Conservation (phyloP, 2,888 invertebrate species). For the Zygaena filipendulae region DNA sequence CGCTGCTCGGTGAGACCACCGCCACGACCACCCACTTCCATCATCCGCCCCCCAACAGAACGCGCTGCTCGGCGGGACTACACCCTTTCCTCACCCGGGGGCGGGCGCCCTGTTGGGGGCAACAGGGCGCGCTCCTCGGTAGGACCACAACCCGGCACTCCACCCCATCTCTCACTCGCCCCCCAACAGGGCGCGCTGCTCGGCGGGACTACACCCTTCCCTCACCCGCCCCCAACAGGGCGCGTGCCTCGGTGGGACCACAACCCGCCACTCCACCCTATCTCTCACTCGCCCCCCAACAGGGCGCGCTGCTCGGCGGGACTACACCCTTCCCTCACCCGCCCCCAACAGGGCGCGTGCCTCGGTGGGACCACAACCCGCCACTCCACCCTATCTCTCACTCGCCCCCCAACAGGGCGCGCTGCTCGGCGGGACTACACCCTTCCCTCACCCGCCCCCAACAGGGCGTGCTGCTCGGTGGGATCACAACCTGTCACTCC, state of each 20-base stretch:
- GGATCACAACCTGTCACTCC: slow-evolving; percentile 16
- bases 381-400: too few species aligned
- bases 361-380: slow-evolving; percentile 73
- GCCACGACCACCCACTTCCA: background rate
- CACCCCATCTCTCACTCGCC: too few species aligned
- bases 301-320: too few species aligned
- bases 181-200: too few species aligned
- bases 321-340: slow-evolving; percentile 1
- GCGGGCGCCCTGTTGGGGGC: slow-evolving; percentile 86
- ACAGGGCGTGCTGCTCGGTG: slow-evolving; percentile 93
- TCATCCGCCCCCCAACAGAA: too few species aligned
- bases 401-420: too few species aligned
- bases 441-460: slow-evolving; percentile 68
- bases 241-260: slow-evolving; percentile 84
- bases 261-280: too few species aligned
- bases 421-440: too few species aligned
- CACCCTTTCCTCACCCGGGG: slow-evolving; percentile 49
- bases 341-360: slow-evolving; percentile 90
- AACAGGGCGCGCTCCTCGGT: slow-evolving; percentile 94
- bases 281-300: too few species aligned
- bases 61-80: too few species aligned
- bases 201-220: background rate
- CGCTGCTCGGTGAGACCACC: slow-evolving; percentile 78
- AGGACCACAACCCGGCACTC: slow-evolving; percentile 19
- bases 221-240: slow-evolving; percentile 82